Evolutionary conservation across 2,113 vertebrate genomes (phyloP), one percentile per base, ranked within the genome.

Genomic region (Poecilia latipinna): DNA sequence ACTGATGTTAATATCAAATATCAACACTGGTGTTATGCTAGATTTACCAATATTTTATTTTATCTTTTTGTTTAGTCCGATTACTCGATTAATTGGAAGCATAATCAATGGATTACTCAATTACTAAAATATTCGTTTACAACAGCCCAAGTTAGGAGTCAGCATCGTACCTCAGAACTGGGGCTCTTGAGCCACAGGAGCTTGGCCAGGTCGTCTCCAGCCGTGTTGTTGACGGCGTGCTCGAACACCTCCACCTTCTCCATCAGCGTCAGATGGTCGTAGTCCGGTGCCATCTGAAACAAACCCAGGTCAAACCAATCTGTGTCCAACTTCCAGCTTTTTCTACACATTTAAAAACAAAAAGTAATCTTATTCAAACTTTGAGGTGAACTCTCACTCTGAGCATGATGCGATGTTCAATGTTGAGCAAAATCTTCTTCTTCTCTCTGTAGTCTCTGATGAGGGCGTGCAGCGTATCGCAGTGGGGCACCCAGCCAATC

Each of bases 161-260:
- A 31, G 51, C 12, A 12, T 44, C 82, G 33, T 90, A 98, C 98
- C 97, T 99, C 98, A 0, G 98, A 99, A 92, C 98, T 99, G 64
- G 98, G 98, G 83, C 98, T 99, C 90, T 99, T 99, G 60, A 99
- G 91, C 98, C 98, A 99, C 51, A 99, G 92, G 29, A 99, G 94
- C 75, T 98, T 99, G 88, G 98, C 96, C 77, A 99, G 95, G 88
- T 99, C 98, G 0, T 99, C 98, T 2, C 98, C 98, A 0, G 98
- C 98, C 0, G 98, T 99, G 89, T 99, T 99, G 79, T 98, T 99
- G 71, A 99, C 98, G 0, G 98, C 98, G 0, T 99, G 98, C 72
- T 99, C 98, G 72, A 99, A 99, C 82, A 99, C 98, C 90, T 99
- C 98, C 10, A 99, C 98, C 85, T 99, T 99, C 94, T 99, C 98